Evolutionary conservation across 2,888 invertebrate species (phyloP).

Genomic region (Netelia virgata): DNA sequence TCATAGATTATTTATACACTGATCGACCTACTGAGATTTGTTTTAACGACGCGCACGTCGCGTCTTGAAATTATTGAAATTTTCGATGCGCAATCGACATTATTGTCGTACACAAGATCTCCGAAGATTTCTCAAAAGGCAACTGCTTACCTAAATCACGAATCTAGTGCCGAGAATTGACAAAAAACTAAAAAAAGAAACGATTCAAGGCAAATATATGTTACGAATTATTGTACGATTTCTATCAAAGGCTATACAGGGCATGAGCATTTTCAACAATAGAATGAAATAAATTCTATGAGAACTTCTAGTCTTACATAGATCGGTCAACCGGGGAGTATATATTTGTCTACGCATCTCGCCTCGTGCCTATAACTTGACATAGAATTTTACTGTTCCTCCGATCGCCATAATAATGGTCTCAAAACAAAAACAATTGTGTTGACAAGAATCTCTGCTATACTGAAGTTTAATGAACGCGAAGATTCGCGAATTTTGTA

Average conservation of each 20-base stretch:
- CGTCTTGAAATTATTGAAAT: constrained; percentile 5
- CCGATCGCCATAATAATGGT: constrained; percentile 22
- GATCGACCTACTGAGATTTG: constrained; percentile 12
- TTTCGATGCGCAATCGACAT: constrained; percentile 8
- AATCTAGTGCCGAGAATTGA: constrained; percentile 21
- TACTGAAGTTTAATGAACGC: constrained; percentile 27
- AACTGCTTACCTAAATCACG: constrained; percentile 16
- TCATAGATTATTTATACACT: constrained; percentile 17
- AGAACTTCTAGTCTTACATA: constrained; percentile 60
- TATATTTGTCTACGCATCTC: constrained; percentile 52
- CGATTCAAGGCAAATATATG: neutral
- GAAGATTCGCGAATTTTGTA: constrained; percentile 62
- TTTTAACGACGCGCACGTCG: neutral
- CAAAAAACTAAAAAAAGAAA: neutral
- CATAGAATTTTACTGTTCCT: constrained; percentile 32
- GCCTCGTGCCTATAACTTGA: constrained; percentile 54
- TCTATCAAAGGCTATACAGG: constrained; percentile 54
- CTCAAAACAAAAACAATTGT: constrained; percentile 1
- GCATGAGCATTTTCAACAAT: constrained; percentile 46
- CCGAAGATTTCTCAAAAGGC: constrained; percentile 11
- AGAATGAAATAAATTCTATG: constrained; percentile 40
- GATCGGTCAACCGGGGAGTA: constrained; percentile 52
- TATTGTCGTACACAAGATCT: constrained; percentile 1
- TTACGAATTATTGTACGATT: constrained; percentile 35
- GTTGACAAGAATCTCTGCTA: constrained; percentile 28